Evolutionary conservation across 2,888 invertebrate genomes (phyloP).

Genomic region (Bombyx huttoni): DNA sequence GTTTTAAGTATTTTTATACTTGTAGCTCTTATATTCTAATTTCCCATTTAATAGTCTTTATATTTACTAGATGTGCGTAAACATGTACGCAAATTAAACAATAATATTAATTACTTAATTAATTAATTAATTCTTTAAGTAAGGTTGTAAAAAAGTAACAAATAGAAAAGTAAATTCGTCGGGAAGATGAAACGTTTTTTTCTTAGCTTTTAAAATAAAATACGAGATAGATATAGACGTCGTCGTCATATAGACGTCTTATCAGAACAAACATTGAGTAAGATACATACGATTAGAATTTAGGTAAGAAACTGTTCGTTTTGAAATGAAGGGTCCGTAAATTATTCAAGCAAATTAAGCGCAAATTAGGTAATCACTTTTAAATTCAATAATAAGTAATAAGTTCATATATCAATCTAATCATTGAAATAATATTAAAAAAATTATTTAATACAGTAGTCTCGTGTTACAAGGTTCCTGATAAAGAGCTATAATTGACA

Average conservation of each 20-base stretch:
- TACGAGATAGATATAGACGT: too few species aligned
- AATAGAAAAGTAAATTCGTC: too few species aligned
- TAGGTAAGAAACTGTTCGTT: neutral
- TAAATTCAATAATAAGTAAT: neutral
- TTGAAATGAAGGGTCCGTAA: neutral
- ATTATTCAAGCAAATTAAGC: neutral
- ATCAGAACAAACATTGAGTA: conserved; percentile 1
- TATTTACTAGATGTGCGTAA: neutral
- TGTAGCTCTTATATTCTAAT: neutral
- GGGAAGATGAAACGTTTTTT: too few species aligned
- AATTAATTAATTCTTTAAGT: too few species aligned
- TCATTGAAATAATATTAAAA: conserved; percentile 3
- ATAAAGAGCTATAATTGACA: conserved; percentile 36
- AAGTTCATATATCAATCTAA: neutral
- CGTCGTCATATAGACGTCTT: neutral
- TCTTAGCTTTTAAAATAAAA: too few species aligned
- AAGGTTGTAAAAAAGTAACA: too few species aligned
- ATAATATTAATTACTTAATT: too few species aligned
- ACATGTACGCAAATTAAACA: neutral
- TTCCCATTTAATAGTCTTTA: neutral
- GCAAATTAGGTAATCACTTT: neutral
- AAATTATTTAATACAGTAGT: conserved; percentile 15
- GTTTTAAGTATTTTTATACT: too few species aligned
- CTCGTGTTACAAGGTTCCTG: conserved; percentile 15
- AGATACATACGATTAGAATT: conserved; percentile 2